Base-by-base conservation (phyloP, 2,888 invertebrate species). In the Hirudinaria manillensis region DNA sequence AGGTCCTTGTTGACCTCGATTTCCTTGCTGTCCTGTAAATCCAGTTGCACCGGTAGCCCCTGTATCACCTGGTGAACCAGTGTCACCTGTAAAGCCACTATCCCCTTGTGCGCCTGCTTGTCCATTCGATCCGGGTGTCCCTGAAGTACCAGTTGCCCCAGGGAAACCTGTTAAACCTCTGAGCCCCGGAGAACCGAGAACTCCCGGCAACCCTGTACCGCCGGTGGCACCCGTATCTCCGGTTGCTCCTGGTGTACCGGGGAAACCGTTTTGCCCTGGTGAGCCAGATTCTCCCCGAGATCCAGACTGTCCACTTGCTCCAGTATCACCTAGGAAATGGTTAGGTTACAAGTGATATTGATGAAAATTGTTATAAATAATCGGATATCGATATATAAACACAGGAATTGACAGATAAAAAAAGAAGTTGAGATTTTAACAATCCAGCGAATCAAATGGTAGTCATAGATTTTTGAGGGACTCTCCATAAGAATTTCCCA, bases 101-200 rank as follows among this genome's bases (percentile, higher is more conserved):
- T 38, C 10, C 13, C 79, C 79, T 61, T 76, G 61, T n/a, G 61
- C 65, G 70, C 79, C 79, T 38, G 70, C 27, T 66, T 19, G 34
- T 29, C 73, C 73, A 61, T 36, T 24, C 13, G 36, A 19, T 56
- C 73, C 73, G 3, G 24, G 34, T 13, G 61, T 34, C 65, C 73
- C 73, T 6, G 19, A n/a, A 16, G n/a, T 19, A n/a, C 73, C 73
- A 10, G 36, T 53, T 32, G 21, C 36, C 24, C 73, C 73, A n/a
- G 61, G 73, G 3, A 24, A n/a, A 21, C 73, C 73, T 21, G 65
- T 56, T 24, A 36, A 36, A 21, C 73, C 73, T 27, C 36, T 65
- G 21, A 68, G 72, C 34, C 79, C 79, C 19, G 75, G 53, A 6
- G 3, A 29, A 32, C 73, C 73, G n/a, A n/a, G n/a, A 21, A 32